Evolutionary conservation across 2,113 vertebrate species (phyloP).

Genomic region (Lucifuga dentata): DNA sequence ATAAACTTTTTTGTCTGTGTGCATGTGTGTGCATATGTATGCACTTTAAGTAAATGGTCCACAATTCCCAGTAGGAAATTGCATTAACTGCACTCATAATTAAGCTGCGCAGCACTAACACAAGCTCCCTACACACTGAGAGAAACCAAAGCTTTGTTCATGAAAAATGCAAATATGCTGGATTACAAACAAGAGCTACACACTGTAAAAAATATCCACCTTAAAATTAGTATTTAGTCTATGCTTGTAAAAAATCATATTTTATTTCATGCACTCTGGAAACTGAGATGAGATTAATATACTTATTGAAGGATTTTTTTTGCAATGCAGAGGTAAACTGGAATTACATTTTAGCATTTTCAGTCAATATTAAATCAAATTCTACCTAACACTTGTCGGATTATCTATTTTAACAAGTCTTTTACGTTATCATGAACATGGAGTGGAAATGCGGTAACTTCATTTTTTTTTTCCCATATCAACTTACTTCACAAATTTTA

Average conservation of each 20-base stretch:
- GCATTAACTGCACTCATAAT: slow-evolving; percentile 70
- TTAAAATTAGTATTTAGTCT: not conserved
- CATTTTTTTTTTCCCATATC: too few relatives aligned
- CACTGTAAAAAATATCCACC: not conserved
- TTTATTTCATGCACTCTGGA: not conserved
- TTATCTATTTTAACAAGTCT: not conserved
- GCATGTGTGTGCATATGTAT: not conserved
- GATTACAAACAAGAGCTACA: not conserved
- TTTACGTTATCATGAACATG: too few relatives aligned
- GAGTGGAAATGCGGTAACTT: too few relatives aligned
- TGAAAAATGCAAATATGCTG: slow-evolving; percentile 19
- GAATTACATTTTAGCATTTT: not conserved
- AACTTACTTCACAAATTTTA: too few relatives aligned
- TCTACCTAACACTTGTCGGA: not conserved
- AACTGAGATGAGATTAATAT: not conserved
- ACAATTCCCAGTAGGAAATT: slow-evolving; percentile 59
- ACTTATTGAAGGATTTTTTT: not conserved
- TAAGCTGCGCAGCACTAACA: slow-evolving; percentile 70
- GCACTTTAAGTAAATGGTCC: slow-evolving; percentile 54
- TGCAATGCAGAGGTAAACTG: not conserved
- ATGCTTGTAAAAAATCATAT: not conserved
- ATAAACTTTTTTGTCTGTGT: slow-evolving; percentile 41
- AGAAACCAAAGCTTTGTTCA: slow-evolving; percentile 34
- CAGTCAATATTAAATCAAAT: not conserved
- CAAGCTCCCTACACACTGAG: slow-evolving; percentile 47